phyloP scores from a whole-genome alignment of 2,888 invertebrate genomes.

The Ichneumon xanthorius region DNA sequence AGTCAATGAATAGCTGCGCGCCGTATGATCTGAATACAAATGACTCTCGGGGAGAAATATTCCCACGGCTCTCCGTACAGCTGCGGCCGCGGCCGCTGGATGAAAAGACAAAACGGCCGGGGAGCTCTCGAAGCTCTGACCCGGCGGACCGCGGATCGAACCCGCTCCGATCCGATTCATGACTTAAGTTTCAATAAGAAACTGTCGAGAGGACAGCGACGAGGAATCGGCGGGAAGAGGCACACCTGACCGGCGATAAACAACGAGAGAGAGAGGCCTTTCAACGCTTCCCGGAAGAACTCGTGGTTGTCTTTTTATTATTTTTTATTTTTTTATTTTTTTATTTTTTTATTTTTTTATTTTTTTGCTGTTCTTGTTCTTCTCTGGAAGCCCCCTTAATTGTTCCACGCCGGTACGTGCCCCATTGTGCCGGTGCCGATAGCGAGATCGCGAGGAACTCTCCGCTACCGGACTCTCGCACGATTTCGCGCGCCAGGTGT shows the following conservation, averaged over 20 bases:
- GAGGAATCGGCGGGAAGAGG: neutral
- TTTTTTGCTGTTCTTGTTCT: slow-evolving; percentile 46
- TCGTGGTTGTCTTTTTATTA: slow-evolving; percentile 67
- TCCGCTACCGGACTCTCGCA: slow-evolving; percentile 33
- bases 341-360: slow-evolving; percentile 72
- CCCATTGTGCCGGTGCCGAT: slow-evolving; percentile 73
- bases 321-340: slow-evolving; percentile 58
- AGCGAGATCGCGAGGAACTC: slow-evolving; percentile 30
- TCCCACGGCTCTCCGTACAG: slow-evolving; percentile 43
- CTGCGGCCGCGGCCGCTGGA: neutral
- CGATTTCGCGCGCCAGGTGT: slow-evolving; percentile 71
- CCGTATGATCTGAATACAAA: slow-evolving; percentile 30
- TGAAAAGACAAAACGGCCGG: slow-evolving; percentile 2
- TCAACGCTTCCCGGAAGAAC: slow-evolving; percentile 80
- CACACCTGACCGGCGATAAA: slow-evolving; percentile 32
- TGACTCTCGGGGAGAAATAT: slow-evolving; percentile 33
- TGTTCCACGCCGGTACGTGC: slow-evolving; percentile 75
- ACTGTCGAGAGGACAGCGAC: neutral
- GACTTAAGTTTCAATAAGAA: slow-evolving; percentile 5
- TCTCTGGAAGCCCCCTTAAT: slow-evolving; percentile 57
- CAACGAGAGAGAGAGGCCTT: slow-evolving; percentile 66
- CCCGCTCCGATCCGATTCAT: neutral
- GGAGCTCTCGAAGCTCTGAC: neutral
- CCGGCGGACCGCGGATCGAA: neutral
- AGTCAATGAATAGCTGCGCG: slow-evolving; percentile 2